These are phyloP conservation scores for Macaria notata DNA, from an alignment of 2,888 invertebrate genomes.

Conservation along the genomic window DNA sequence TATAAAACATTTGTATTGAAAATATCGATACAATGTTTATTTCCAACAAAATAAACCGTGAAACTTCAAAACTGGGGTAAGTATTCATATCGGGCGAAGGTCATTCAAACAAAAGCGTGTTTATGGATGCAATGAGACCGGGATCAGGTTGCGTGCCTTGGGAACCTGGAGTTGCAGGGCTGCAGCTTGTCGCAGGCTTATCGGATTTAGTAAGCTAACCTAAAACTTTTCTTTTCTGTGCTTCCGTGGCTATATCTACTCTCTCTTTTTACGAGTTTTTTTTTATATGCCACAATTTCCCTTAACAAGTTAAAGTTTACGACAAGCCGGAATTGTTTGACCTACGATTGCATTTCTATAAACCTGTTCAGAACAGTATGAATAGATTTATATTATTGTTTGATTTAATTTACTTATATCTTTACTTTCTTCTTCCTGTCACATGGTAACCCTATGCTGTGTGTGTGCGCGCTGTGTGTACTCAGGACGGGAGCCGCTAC, in stretches of 20 bases:
- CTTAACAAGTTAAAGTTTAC: too few relatives aligned
- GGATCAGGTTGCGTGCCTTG: conserved; percentile 18
- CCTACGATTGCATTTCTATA: too few relatives aligned
- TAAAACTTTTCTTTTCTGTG: too few relatives aligned
- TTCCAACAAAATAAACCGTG: conserved; percentile 26
- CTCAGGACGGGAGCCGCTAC: conserved; percentile 77
- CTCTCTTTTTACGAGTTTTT: too few relatives aligned
- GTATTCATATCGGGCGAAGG: conserved; percentile 34
- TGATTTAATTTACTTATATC: too few relatives aligned
- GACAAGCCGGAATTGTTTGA: too few relatives aligned
- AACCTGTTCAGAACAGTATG: too few relatives aligned
- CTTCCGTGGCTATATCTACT: too few relatives aligned
- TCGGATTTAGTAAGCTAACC: too few relatives aligned
- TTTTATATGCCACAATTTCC: too few relatives aligned
- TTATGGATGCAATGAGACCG: conserved; percentile 24
- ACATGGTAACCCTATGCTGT: conserved; percentile 20
- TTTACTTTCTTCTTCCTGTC: background rate
- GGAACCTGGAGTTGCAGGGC: background rate
- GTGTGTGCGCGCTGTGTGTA: conserved; percentile 67
- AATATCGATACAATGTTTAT: conserved; percentile 31
- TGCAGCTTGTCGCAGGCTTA: conserved; percentile 7
- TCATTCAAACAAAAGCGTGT: conserved; percentile 33
- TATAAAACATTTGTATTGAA: conserved; percentile 27
- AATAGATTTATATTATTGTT: background rate
- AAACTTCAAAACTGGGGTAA: conserved; percentile 34